Evolutionary conservation across 1,140 invertebrate species (phyloP).

Genomic region (Neodiprion pinetum): DNA sequence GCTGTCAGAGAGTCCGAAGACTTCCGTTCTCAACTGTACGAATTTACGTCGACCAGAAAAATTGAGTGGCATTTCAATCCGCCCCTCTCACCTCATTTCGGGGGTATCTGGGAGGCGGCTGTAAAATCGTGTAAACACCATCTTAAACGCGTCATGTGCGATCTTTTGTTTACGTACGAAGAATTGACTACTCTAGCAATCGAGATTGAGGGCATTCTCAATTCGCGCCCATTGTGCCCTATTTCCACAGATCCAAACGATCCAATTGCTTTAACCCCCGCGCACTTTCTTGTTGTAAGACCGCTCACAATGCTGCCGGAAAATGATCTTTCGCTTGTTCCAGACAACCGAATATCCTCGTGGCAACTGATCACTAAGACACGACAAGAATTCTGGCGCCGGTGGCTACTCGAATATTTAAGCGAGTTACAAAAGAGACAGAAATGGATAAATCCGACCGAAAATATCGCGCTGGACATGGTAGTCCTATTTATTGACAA

Average conservation of each 20-base stretch:
- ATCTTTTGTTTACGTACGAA: no score
- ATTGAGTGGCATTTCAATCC: no score
- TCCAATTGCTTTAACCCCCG: slow-evolving; percentile 17
- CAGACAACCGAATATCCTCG: slow-evolving; percentile 20
- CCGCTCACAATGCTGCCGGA: slow-evolving; percentile 16
- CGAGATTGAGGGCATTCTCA: neutral
- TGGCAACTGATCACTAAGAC: slow-evolving; percentile 17
- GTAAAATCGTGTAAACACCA: no score
- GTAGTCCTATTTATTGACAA: slow-evolving; percentile 22
- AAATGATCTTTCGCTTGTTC: slow-evolving; percentile 17
- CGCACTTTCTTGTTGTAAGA: slow-evolving; percentile 20
- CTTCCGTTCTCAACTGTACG: no score
- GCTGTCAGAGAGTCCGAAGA: no score
- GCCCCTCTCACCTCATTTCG: no score
- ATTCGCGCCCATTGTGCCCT: slow-evolving; percentile 9
- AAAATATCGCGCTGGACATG: slow-evolving; percentile 17
- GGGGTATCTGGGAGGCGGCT: no score
- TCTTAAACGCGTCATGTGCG: no score
- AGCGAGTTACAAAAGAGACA: slow-evolving; percentile 13
- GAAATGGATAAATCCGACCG: slow-evolving; percentile 20
- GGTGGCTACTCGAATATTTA: slow-evolving; percentile 13
- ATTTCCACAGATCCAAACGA: slow-evolving; percentile 12
- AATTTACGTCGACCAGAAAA: no score
- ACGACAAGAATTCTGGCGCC: slow-evolving; percentile 15
- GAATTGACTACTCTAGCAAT: no score